These are phyloP conservation scores for Elmis aenea DNA, from an alignment of 2,888 invertebrate species.

Conservation along the genomic window DNA sequence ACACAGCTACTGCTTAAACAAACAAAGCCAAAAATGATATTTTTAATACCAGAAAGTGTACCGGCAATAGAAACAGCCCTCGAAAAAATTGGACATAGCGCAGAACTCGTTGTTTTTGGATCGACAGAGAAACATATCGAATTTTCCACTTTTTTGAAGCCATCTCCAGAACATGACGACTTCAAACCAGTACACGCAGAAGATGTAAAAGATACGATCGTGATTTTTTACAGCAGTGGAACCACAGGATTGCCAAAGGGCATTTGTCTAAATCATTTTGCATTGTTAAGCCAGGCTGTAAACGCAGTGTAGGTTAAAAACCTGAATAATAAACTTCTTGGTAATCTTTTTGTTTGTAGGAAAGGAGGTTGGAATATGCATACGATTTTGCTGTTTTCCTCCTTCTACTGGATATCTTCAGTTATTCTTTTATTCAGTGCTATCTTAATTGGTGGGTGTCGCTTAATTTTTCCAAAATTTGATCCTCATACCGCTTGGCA, in stretches of 20 bases:
- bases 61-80: constrained; percentile 19
- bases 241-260: constrained; percentile 42
- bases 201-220: constrained; percentile 25
- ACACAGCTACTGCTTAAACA: constrained; percentile 26
- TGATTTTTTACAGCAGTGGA: constrained; percentile 38
- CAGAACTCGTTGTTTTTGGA: constrained; percentile 26
- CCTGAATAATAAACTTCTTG: neutral
- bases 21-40: constrained; percentile 18
- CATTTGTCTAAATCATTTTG: constrained; percentile 31
- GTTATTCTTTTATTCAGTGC: constrained; percentile 23
- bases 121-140: constrained; percentile 19
- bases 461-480: constrained; percentile 28
- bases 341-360: neutral
- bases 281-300: constrained; percentile 7
- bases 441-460: constrained; percentile 28
- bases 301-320: constrained; percentile 3
- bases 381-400: constrained; percentile 25
- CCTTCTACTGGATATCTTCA: constrained; percentile 40
- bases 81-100: constrained; percentile 10
- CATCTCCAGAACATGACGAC: constrained; percentile 19
- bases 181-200: constrained; percentile 26
- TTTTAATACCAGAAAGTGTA: constrained; percentile 10
- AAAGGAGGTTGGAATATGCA: constrained; percentile 11
- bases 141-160: constrained; percentile 19
- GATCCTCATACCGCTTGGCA: constrained; percentile 30